These are phyloP conservation scores for Ceramica pisi DNA, from an alignment of 2,888 invertebrate species.

Conservation along the genomic window DNA sequence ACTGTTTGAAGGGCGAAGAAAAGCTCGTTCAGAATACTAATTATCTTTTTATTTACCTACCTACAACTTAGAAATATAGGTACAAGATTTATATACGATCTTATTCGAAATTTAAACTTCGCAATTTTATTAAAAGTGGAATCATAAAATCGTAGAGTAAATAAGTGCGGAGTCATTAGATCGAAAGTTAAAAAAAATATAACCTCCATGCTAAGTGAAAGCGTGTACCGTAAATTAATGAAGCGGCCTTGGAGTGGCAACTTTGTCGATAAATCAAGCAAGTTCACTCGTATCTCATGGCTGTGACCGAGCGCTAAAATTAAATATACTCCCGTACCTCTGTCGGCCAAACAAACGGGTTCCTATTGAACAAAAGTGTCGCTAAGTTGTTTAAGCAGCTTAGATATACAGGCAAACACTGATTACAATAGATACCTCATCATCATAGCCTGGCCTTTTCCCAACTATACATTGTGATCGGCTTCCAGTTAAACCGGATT, in stretches of 20 bases:
- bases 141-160: conserved; percentile 12
- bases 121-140: not conserved
- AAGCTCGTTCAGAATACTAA: conserved; percentile 32
- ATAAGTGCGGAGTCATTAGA: conserved; percentile 32
- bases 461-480: too few relatives aligned
- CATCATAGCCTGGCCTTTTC: too few relatives aligned
- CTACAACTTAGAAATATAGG: not conserved
- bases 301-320: conserved; percentile 40
- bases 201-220: conserved; percentile 57
- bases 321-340: conserved; percentile 21
- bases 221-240: conserved; percentile 58
- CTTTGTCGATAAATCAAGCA: conserved; percentile 65
- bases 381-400: conserved; percentile 7
- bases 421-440: not conserved
- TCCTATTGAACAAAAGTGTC: conserved; percentile 7
- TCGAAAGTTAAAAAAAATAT: conserved; percentile 32
- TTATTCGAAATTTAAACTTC: not conserved
- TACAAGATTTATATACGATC: not conserved
- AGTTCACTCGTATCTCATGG: conserved; percentile 57
- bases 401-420: not conserved
- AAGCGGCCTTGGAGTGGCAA: conserved; percentile 48
- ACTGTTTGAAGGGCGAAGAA: conserved; percentile 19
- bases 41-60: conserved; percentile 31
- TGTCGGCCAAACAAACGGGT: conserved; percentile 25
- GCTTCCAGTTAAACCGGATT: too few relatives aligned